A percentile compares a stretch with the other conserved stretches of the same genome.
Evolutionary conservation across 2,888 invertebrate genomes (phyloP).

Genomic region (Ophion slaviceki): DNA sequence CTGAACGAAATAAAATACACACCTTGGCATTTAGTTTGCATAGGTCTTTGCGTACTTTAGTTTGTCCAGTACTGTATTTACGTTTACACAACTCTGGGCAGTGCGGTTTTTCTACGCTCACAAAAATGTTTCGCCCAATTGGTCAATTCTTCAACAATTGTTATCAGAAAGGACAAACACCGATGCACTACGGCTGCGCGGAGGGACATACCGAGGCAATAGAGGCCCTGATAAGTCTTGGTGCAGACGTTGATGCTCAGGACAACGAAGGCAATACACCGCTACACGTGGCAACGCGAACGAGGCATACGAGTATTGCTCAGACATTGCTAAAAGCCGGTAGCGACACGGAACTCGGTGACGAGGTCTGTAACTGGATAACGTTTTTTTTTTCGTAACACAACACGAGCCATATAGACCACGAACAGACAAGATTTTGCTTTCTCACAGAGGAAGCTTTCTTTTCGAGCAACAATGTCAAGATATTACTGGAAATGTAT

Average conservation of each 20-base stretch:
- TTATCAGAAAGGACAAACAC: conserved; percentile 86
- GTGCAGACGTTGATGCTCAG: conserved; percentile 88
- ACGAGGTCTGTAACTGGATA: conserved; percentile 74
- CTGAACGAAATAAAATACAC: too few species aligned
- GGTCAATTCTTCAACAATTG: not conserved
- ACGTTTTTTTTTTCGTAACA: not conserved
- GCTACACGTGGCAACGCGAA: conserved; percentile 90
- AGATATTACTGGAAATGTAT: too few species aligned
- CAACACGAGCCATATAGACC: too few species aligned
- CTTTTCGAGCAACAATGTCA: not conserved
- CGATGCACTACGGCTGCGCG: conserved; percentile 89
- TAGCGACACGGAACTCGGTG: conserved; percentile 86
- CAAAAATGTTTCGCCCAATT: not conserved
- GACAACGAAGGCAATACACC: conserved; percentile 90
- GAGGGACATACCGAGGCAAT: conserved; percentile 87
- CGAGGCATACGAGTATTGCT: conserved; percentile 90
- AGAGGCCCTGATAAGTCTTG: conserved; percentile 86
- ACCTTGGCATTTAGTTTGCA: too few species aligned
- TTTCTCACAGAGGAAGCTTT: not conserved
- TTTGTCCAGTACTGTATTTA: too few species aligned
- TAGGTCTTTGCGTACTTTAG: too few species aligned
- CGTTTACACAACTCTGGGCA: not conserved
- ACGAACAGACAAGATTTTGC: not conserved
- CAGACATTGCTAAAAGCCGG: conserved; percentile 88
- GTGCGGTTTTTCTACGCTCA: not conserved